Evolutionary conservation across 2,797 vertebrate species (phyloP).

Genomic region (Fistularia commersonii): DNA sequence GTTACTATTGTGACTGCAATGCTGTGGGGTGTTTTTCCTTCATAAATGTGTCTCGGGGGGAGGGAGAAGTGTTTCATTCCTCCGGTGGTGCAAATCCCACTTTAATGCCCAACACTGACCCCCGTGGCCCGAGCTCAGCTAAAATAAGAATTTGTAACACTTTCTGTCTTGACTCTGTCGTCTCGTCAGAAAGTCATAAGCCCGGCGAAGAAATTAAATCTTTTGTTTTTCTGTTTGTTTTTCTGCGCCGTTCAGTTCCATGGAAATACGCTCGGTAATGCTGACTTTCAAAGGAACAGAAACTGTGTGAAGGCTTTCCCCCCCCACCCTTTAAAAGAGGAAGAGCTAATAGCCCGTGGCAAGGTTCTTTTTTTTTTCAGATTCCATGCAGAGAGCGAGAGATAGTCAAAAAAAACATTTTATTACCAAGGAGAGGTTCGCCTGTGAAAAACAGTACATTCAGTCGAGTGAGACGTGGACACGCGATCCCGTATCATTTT

Average conservation of each 20-base stretch:
- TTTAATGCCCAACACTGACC: conserved; percentile 47
- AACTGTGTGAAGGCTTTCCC: conserved; percentile 22
- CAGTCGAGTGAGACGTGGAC: conserved; percentile 15
- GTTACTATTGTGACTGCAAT: conserved; percentile 48
- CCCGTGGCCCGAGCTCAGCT: conserved; percentile 23
- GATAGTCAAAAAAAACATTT: conserved; percentile 43
- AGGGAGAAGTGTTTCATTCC: conserved; percentile 32
- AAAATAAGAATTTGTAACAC: conserved; percentile 10
- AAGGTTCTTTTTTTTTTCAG: conserved; percentile 10
- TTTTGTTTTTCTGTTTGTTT: neutral
- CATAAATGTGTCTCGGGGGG: conserved; percentile 34
- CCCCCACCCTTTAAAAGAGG: conserved; percentile 10
- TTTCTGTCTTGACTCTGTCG: conserved; percentile 14
- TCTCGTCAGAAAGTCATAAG: conserved; percentile 7
- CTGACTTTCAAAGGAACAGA: conserved; percentile 27
- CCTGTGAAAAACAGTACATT: conserved; percentile 26
- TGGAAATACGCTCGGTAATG: neutral
- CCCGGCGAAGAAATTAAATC: conserved; percentile 1
- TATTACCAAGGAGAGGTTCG: conserved; percentile 27
- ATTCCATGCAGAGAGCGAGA: neutral
- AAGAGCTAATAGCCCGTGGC: conserved; percentile 8
- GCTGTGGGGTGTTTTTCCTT: conserved; percentile 50
- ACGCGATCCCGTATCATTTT: conserved; percentile 14
- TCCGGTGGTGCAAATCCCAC: conserved; percentile 48
- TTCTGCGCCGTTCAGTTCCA: neutral